Conservation (phyloP, 2,888 invertebrate genomes). For the Eilema depressum region DNA sequence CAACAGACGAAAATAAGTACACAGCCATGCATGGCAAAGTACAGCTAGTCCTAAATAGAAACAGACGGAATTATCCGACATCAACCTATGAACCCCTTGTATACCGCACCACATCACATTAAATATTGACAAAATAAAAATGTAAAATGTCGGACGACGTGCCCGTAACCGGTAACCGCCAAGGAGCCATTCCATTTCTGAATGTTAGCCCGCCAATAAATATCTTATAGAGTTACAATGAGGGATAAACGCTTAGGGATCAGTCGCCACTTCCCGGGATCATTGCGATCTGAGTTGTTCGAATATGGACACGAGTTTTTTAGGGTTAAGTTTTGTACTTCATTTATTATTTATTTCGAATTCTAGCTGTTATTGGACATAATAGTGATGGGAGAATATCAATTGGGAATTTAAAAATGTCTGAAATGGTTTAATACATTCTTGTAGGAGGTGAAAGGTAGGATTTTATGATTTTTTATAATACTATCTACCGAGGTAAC, state of each 20-base stretch:
- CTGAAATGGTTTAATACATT: no score
- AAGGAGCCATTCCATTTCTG: conserved; percentile 81
- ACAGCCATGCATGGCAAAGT: not conserved
- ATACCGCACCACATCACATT: conserved; percentile 69
- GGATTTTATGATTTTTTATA: no score
- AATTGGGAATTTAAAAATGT: not conserved
- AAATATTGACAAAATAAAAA: conserved; percentile 87
- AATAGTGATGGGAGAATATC: not conserved
- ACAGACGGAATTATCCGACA: conserved; percentile 17
- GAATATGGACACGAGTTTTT: conserved; percentile 35
- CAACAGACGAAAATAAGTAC: not conserved
- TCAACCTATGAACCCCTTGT: conserved; percentile 34
- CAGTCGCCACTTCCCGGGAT: conserved; percentile 62
- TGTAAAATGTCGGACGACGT: conserved; percentile 81
- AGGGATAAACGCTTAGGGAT: conserved; percentile 75
- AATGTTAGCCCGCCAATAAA: conserved; percentile 83
- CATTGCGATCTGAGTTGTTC: conserved; percentile 43
- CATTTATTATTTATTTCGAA: conserved; percentile 9
- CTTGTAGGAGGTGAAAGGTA: no score
- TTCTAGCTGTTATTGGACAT: not conserved
- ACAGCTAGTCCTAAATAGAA: not conserved
- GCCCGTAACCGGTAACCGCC: conserved; percentile 75
- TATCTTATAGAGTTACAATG: conserved; percentile 86
- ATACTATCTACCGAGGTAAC: no score
- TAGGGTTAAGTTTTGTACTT: conserved; percentile 34